Base-by-base conservation (phyloP, 1,140 invertebrate genomes). In the Drosophila pectinifera region DNA sequence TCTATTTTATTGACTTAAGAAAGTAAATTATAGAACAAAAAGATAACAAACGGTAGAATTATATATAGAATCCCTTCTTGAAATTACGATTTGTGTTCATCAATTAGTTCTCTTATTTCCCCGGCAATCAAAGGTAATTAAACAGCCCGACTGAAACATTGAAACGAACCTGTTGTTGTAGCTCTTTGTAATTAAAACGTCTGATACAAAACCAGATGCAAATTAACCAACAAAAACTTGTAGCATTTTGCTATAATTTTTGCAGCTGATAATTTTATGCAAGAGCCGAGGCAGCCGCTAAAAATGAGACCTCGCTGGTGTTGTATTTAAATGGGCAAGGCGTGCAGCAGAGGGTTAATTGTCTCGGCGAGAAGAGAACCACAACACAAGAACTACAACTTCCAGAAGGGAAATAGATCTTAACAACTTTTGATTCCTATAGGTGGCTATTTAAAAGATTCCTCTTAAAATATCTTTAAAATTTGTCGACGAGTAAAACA, bases 191-290 rank as follows among this genome's bases (percentile, higher is more conserved):
- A 76, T 76, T 76, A 76, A 76, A 76, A 54, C 46, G 73, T 67
- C 73, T 75, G 53, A 67, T 68, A 76, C 73, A 76, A 68, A 76
- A 68, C 61, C 73, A 76, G 54, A 78, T 78, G 67, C 67, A 72
- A 78, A 64, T 72, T 77, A 38, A 65, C 70, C 70, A 67, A 59
- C 73, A 78, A 65, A 78, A 70, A 73, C 68, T 78, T 78, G 77
- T 79, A 79, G 55, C 75, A 79, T 78, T 79, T 78, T 73, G 58
- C 69, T 67, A 46, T 73, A 78, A 73, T 78, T 79, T 65, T 64
- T 79, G 56, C 68, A 49, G 48, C 55, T 48, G 45, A 69, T 82
- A 83, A 83, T 75, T 82, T 78, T 68, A 78, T 70, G 70, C 80
- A 75, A 75, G 45, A 51, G 57, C 48, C 56, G 68, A 38, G 54